Base-by-base conservation (phyloP, 2,797 vertebrate species). In the Buphagus erythrorhynchus region DNA sequence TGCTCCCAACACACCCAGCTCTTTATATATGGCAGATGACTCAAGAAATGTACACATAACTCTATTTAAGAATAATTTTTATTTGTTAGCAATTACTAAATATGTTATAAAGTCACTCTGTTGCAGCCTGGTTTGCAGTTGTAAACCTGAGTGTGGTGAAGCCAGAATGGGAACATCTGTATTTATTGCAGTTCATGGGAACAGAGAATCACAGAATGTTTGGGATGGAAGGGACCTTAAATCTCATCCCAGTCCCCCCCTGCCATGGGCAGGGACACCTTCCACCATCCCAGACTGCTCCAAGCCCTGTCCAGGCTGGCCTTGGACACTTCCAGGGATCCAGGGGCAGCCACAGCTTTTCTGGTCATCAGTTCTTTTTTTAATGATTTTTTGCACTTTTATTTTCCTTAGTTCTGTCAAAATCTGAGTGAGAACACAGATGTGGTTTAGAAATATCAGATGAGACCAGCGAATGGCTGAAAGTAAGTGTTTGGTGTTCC, bases 11-110 rank as follows among this genome's bases (percentile, higher is more conserved):
- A 90, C 82, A 83, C 29, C 69, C 74, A 85, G 81, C 66, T 75
- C 69, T 67, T 81, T 65, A 19, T 80, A 49, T 48, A 48, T 36
- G 86, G 84, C 93, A 95, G 91, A 86, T 94, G 81, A 84, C 66
- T 93, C 49, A 42, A 26, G 66, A 58, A 92, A 73, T 0, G 0
- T 74, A 46, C 20, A 26, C 26, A 11, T 7, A 78, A 52, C 48
- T 93, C 65, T 35, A 29, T 80, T 74, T 65, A 65, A 78, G 57
- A 55, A 52, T 72, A 49, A 46, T 57, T 92, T 86, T 51, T 66
- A 22, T 77, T 92, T 81, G 26, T 66, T 61, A 72, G 42, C 29
- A 49, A 35, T 92, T 87, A 22, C 71, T 87, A 79, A 91, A 85
- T 68, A 35, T n/a, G 54, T 52, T 36, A 38, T 43, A 28, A 84